Evolutionary conservation across 2,888 invertebrate genomes (phyloP).

Genomic region (Bedellia somnulentella): DNA sequence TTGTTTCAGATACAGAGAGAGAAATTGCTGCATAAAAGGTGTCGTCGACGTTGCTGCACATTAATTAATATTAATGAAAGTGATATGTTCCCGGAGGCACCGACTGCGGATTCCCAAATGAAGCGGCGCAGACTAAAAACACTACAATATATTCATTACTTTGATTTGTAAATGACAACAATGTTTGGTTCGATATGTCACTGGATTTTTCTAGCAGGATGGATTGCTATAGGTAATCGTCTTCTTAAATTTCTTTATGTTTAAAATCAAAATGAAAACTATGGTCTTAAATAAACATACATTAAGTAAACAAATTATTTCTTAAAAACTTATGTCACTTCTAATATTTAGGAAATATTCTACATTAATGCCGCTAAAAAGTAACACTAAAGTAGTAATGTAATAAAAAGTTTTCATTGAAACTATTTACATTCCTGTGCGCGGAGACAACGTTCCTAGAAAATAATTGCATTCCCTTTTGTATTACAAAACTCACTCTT

Average conservation of each 20-base stretch:
- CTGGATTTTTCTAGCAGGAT: conserved; percentile 27
- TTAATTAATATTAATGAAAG: too few relatives aligned
- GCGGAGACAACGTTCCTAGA: too few relatives aligned
- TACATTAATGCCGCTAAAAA: not conserved
- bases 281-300: too few relatives aligned
- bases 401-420: not conserved
- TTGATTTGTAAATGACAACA: conserved; percentile 25
- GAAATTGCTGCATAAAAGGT: not conserved
- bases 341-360: not conserved
- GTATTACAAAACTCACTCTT: too few relatives aligned
- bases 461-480: too few relatives aligned
- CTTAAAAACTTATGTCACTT: too few relatives aligned
- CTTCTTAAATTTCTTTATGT: not conserved
- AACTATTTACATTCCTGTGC: too few relatives aligned
- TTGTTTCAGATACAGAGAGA: not conserved
- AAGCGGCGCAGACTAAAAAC: conserved; percentile 33
- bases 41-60: too few relatives aligned
- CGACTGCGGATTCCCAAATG: conserved; percentile 29
- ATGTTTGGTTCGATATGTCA: conserved; percentile 19
- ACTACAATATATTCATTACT: conserved; percentile 12
- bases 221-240: conserved; percentile 24
- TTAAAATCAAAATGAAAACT: not conserved
- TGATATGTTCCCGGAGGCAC: not conserved
- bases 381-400: not conserved
- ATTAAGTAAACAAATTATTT: too few relatives aligned